These are phyloP conservation scores for Drosophila rubida DNA, from an alignment of 2,888 invertebrate species.

Conservation along the genomic window DNA sequence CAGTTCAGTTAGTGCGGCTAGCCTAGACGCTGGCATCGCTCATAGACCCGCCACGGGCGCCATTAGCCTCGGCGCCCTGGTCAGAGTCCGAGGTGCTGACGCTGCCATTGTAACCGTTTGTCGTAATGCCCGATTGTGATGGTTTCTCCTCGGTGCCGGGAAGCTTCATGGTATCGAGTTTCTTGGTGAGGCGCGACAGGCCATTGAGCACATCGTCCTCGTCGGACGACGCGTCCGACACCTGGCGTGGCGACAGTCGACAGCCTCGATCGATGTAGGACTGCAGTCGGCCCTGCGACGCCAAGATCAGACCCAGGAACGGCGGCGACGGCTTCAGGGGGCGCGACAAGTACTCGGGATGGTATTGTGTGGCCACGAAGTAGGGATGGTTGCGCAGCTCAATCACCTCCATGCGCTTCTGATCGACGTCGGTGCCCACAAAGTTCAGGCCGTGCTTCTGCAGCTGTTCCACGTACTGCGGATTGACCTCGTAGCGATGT, in stretches of 20 bases:
- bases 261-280: slow-evolving; percentile 90
- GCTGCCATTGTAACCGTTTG: slow-evolving; percentile 20
- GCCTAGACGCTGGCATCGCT: slow-evolving; percentile 16
- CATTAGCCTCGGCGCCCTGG: slow-evolving; percentile 3
- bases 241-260: slow-evolving; percentile 90
- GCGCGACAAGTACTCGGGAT: slow-evolving; percentile 98
- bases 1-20: no score
- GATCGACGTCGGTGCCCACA: slow-evolving; percentile 93
- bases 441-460: slow-evolving; percentile 94
- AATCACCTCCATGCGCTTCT: slow-evolving; percentile 97
- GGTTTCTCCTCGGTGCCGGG: slow-evolving; percentile 8
- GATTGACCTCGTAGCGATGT: slow-evolving; percentile 99
- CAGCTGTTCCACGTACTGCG: slow-evolving; percentile 91
- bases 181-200: slow-evolving; percentile 31
- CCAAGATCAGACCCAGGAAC: slow-evolving; percentile 96
- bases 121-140: slow-evolving; percentile 9
- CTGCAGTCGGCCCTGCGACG: slow-evolving; percentile 92
- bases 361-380: slow-evolving; percentile 98
- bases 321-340: slow-evolving; percentile 97
- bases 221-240: slow-evolving; percentile 90
- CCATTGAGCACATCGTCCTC: slow-evolving; percentile 75
- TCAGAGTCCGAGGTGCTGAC: slow-evolving; percentile 35
- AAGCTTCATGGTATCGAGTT: slow-evolving; percentile 24
- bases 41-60: slow-evolving; percentile 26
- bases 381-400: slow-evolving; percentile 95